Conservation (phyloP, 2,888 invertebrate genomes). For the Biston betularia region DNA sequence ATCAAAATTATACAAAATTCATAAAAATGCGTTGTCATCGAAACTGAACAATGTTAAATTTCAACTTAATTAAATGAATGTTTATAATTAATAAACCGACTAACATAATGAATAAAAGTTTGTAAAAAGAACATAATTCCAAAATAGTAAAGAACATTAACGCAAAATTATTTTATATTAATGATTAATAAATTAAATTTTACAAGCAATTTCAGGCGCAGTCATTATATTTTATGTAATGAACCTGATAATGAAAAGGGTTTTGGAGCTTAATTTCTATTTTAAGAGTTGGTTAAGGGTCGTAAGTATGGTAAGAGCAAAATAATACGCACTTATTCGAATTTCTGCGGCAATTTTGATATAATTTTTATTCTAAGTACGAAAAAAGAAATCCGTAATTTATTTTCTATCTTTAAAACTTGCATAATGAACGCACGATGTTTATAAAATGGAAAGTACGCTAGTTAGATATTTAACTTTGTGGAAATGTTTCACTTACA, state of each 20-base stretch:
- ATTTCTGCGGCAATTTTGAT: background rate
- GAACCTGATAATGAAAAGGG: background rate
- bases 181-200: background rate
- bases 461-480: background rate
- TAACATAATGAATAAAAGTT: no score
- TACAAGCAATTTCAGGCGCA: background rate
- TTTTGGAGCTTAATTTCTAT: background rate
- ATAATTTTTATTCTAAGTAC: background rate
- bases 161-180: no score
- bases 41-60: no score
- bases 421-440: background rate
- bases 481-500: slow-evolving; percentile 7
- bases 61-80: no score
- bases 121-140: no score
- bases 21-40: no score
- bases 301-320: background rate
- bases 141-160: no score
- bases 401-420: background rate
- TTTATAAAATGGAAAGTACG: no score
- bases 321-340: background rate
- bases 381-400: background rate
- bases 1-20: no score
- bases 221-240: background rate
- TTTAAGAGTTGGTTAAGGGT: background rate
- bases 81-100: no score